Evolutionary conservation across 2,797 vertebrate genomes (phyloP), one percentile per base, ranked within the genome.

Genomic region (Siniperca undulata): DNA sequence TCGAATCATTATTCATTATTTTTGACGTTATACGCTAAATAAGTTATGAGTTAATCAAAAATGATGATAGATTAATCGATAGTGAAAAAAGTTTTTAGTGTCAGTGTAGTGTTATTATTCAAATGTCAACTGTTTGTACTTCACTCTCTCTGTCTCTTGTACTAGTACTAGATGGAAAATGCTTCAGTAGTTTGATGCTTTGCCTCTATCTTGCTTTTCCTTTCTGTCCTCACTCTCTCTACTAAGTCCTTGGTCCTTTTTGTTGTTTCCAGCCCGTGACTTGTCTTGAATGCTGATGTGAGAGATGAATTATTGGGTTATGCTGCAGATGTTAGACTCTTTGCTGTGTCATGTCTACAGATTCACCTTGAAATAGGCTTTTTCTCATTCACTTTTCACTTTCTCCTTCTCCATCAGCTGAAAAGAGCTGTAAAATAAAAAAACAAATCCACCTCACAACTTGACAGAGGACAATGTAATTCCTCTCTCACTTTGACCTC

Each of bases 251-350:
- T 93, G 93, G 84, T 89, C 89, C 80, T 78, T 90, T 92, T 88
- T 89, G 90, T 93, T 93, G 90, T 92, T 92, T 94, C 90, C 85
- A 92, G 82, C 88, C 81, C 74, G 52, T 87, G 87, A 81, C 92
- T 91, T 88, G 91, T 89, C 86, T 89, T 94, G 95, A 95, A 96
- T 95, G 94, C 92, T 95, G 92, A 95, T 96, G 92, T 88, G 82
- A 82, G 81, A 86, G 91, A 92, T 94, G 94, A 93, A 90, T 93
- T 93, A 93, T 94, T 91, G 92, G 90, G 90, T 93, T 94, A 92
- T 92, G 90, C 91, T 93, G 94, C 91, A 93, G 92, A 92, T 94
- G 91, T 94, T 93, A 76, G 88, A 91, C 89, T 91, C 78, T 89
- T 81, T 86, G 92, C 90, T 91, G 88, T 93, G 90, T 92, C 93